Conservation (phyloP, 2,113 vertebrate genomes). For the Murina feae region DNA sequence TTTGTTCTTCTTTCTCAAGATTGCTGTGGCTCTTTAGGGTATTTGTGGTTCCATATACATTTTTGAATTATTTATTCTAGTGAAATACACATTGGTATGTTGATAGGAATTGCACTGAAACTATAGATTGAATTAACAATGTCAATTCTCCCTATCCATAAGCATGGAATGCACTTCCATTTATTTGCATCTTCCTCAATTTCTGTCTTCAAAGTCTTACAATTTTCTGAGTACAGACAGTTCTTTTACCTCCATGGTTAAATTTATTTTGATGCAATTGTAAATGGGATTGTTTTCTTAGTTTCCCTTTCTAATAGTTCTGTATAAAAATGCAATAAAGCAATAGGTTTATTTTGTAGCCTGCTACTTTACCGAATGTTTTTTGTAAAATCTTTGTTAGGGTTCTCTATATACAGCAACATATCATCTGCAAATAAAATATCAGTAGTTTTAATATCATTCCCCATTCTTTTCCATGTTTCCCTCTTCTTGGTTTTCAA, state of each 20-base stretch:
- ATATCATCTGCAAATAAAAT: not conserved
- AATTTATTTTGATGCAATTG: not conserved
- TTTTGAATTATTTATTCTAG: not conserved
- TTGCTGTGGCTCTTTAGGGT: not conserved
- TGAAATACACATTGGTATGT: not conserved
- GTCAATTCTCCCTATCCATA: not conserved
- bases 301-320: not conserved
- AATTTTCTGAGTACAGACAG: not conserved
- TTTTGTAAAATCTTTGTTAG: not conserved
- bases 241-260: not conserved
- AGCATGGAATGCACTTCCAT: not conserved
- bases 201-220: not conserved
- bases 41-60: not conserved
- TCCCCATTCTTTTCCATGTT: not conserved
- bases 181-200: not conserved
- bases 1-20: not conserved
- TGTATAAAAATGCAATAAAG: not conserved
- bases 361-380: not conserved
- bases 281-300: not conserved
- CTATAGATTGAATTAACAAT: not conserved
- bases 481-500: not conserved
- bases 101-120: not conserved
- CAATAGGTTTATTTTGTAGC: not conserved
- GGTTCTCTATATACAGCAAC: not conserved
- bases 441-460: not conserved